Evolutionary conservation across 1,140 invertebrate genomes (phyloP), one percentile per base, ranked within the genome.

Genomic region (Copidosoma floridanum): DNA sequence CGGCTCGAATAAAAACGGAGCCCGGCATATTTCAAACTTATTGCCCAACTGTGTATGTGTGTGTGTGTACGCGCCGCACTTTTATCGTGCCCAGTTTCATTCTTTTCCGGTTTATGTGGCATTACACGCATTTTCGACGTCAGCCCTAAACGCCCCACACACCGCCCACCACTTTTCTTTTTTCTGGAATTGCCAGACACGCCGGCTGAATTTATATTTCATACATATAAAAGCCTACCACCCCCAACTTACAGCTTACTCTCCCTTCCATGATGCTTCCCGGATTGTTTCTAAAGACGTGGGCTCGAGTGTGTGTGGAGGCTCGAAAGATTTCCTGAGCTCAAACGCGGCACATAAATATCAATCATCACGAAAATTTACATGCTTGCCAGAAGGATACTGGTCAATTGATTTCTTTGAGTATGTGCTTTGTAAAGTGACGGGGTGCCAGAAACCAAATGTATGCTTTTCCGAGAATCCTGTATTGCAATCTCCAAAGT

Each of bases 21-120:
- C 64, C 16, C 44, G 64, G 65, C 67, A 74, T 71, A 72, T 72
- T 72, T 72, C 71, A 72, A 68, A 72, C 71, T 74, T 74, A 74
- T 74, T 72, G 70, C 61, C n/a, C n/a, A n/a, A n/a, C n/a, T n/a
- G n/a, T n/a, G n/a, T n/a, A n/a, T n/a, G n/a, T n/a, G n/a, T n/a
- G n/a, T n/a, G n/a, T n/a, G n/a, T n/a, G n/a, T n/a, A n/a, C n/a
- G n/a, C n/a, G n/a, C n/a, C n/a, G 35, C 54, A 63, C 70, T 70
- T 72, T 73, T 73, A 74, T 72, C 66, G 67, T 67, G 63, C 63
- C 65, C 61, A 64, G 63, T 73, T 73, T 71, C 69, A 69, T 71
- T 71, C 63, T 66, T 65, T 65, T 65, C 62, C 63, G 60, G 66
- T 71, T 72, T 71, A 71, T 55, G 66, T 24, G 48, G 57, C 52